Conservation (phyloP, 1,140 invertebrate genomes). For the Saccostrea cuccullata region DNA sequence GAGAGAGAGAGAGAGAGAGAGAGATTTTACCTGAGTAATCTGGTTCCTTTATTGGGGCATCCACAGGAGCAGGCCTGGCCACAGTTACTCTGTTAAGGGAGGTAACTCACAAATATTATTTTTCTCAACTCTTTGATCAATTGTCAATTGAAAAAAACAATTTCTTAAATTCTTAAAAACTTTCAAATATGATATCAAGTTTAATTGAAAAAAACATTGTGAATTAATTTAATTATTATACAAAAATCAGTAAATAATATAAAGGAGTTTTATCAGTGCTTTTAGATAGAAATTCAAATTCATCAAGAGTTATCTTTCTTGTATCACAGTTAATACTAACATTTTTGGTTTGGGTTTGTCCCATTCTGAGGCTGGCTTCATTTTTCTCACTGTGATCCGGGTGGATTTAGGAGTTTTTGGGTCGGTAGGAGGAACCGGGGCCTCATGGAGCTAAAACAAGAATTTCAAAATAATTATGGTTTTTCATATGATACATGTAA, state of each 20-base stretch:
- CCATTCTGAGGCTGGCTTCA: conserved; percentile 67
- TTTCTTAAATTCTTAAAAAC: neutral
- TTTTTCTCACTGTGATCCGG: conserved; percentile 67
- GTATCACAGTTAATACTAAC: conserved; percentile 49
- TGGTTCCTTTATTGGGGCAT: conserved; percentile 72
- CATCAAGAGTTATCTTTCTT: neutral
- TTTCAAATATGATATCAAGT: neutral
- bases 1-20: neutral
- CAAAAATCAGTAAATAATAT: neutral
- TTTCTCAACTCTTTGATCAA: neutral
- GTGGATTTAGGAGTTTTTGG: conserved; percentile 44
- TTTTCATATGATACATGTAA: no score
- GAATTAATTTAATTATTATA: neutral
- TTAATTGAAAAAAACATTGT: neutral
- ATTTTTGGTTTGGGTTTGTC: conserved; percentile 69
- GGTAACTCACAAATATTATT: neutral
- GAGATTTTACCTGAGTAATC: conserved; percentile 64
- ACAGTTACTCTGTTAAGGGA: conserved; percentile 71
- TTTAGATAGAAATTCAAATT: neutral
- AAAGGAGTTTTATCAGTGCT: neutral
- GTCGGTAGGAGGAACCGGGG: neutral
- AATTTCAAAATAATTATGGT: neutral
- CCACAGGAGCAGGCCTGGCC: conserved; percentile 72
- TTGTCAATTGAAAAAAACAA: no score
- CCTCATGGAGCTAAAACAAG: conserved; percentile 22